Evolutionary conservation across 2,797 vertebrate genomes (phyloP).

Genomic region (Danio choprae): DNA sequence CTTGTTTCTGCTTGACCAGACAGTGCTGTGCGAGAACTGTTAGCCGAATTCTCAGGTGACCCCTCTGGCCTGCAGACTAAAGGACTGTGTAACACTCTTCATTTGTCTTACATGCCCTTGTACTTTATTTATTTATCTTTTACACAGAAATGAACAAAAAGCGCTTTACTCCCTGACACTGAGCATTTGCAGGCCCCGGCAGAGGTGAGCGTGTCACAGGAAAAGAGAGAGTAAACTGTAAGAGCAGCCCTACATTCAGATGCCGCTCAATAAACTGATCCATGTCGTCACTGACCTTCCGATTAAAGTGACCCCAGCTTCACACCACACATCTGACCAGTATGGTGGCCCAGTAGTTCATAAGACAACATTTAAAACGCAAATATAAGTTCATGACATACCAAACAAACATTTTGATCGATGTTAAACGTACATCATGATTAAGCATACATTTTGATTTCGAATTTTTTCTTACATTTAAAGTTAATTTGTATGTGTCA

Average conservation of each 20-base stretch:
- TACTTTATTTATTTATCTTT: constrained; percentile 55
- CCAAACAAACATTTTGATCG: too few species aligned
- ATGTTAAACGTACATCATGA: too few species aligned
- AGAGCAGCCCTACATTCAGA: constrained; percentile 51
- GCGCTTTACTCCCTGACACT: constrained; percentile 80
- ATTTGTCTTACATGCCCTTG: constrained; percentile 41
- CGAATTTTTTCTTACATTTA: too few species aligned
- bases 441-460: too few species aligned
- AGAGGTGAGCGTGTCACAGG: constrained; percentile 69
- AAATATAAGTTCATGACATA: too few species aligned
- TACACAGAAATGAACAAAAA: constrained; percentile 68
- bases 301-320: constrained; percentile 49
- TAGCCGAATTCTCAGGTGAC: constrained; percentile 74
- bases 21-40: constrained; percentile 61
- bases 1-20: constrained; percentile 82
- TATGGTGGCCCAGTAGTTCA: not conserved
- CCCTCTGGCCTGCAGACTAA: constrained; percentile 74
- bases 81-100: constrained; percentile 65
- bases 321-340: constrained; percentile 35
- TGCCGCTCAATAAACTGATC: constrained; percentile 57
- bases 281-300: constrained; percentile 54
- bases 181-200: constrained; percentile 74
- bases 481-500: too few species aligned
- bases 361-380: too few species aligned
- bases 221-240: constrained; percentile 28